Evolutionary conservation across 2,888 invertebrate species (phyloP).

Genomic region (Cataglyphis livida): DNA sequence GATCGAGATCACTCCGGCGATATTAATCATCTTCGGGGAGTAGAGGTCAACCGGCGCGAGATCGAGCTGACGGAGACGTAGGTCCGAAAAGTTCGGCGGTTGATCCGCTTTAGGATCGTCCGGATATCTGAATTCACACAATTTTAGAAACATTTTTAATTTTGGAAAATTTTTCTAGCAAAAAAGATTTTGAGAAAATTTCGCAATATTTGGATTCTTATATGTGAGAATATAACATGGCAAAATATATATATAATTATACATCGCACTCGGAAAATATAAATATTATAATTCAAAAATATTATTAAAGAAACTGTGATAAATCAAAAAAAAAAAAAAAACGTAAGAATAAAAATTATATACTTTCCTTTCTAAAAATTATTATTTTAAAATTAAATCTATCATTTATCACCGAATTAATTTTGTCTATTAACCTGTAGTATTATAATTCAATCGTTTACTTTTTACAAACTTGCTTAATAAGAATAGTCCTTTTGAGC

Average conservation of each 20-base stretch:
- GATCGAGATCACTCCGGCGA: constrained; percentile 97
- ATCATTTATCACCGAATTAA: not conserved
- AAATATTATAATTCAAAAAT: not conserved
- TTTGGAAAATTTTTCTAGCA: not conserved
- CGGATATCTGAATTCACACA: constrained; percentile 79
- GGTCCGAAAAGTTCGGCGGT: constrained; percentile 81
- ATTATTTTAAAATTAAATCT: not conserved
- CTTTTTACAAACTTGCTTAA: not conserved
- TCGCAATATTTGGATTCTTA: not conserved
- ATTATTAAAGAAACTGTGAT: not conserved
- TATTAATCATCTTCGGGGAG: constrained; percentile 92
- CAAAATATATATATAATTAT: not conserved
- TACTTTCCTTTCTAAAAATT: not conserved
- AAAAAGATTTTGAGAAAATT: not conserved
- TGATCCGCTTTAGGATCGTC: constrained; percentile 82
- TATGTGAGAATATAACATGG: not conserved
- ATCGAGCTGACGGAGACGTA: constrained; percentile 82
- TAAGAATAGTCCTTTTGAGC: not conserved
- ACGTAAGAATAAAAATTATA: not conserved
- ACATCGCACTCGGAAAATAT: not conserved
- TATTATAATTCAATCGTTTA: not conserved
- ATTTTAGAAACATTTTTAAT: not conserved
- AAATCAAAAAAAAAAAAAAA: not conserved
- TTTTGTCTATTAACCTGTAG: not conserved
- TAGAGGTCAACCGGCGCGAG: constrained; percentile 82